These are phyloP conservation scores for Aporophyla nigra DNA, from an alignment of 2,888 invertebrate species.

Conservation along the genomic window DNA sequence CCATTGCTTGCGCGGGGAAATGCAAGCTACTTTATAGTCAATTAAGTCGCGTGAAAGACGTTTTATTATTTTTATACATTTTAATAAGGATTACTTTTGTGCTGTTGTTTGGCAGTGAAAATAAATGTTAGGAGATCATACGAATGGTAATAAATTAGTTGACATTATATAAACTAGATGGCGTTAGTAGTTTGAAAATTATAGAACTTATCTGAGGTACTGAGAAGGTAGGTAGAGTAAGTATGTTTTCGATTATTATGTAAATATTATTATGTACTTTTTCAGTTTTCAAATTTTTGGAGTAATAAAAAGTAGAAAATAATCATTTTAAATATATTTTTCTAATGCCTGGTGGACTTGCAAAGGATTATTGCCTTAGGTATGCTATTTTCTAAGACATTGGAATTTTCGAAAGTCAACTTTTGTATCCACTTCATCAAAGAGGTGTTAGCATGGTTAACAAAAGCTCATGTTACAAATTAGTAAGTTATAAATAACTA, in stretches of 20 bases:
- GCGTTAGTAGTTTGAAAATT: slow-evolving; percentile 53
- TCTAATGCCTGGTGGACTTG: not conserved
- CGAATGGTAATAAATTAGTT: slow-evolving; percentile 47
- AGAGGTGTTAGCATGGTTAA: slow-evolving; percentile 14
- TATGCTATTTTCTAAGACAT: not conserved
- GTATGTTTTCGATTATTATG: not conserved
- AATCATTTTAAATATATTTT: too few species aligned
- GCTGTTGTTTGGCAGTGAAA: slow-evolving; percentile 19
- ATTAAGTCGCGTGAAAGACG: slow-evolving; percentile 60
- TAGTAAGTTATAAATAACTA: slow-evolving; percentile 26
- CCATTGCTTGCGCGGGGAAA: slow-evolving; percentile 69
- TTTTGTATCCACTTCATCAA: slow-evolving; percentile 25
- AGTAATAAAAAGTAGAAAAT: not conserved
- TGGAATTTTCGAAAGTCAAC: not conserved
- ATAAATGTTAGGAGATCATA: slow-evolving; percentile 17
- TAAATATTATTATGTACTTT: too few species aligned
- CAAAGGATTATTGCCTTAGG: not conserved
- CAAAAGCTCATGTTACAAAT: slow-evolving; percentile 39
- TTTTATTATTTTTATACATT: slow-evolving; percentile 60
- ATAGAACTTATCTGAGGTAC: not conserved
- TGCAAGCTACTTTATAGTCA: slow-evolving; percentile 64
- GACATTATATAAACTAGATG: slow-evolving; percentile 53
- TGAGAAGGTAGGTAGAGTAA: not conserved
- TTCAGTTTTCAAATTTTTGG: too few species aligned
- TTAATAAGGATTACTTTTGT: slow-evolving; percentile 44